These are phyloP conservation scores for Calameuta idolon DNA, from an alignment of 2,888 invertebrate species.

Conservation along the genomic window DNA sequence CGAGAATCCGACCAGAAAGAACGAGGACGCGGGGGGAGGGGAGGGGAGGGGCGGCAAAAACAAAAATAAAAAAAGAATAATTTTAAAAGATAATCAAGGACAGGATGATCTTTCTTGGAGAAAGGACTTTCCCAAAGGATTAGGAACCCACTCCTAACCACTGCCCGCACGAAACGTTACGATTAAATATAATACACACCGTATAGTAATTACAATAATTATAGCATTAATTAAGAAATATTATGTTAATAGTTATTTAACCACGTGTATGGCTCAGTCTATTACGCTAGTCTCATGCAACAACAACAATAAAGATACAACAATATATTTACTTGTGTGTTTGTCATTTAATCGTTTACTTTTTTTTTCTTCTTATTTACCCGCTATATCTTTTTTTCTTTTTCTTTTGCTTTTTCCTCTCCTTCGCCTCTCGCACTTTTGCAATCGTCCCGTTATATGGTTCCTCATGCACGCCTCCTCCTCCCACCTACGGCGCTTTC, in stretches of 20 bases:
- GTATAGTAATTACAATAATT: slow-evolving; percentile 60
- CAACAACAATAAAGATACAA: slow-evolving; percentile 63
- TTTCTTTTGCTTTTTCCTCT: no score
- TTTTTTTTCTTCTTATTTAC: slow-evolving; percentile 25
- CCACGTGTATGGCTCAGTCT: slow-evolving; percentile 62
- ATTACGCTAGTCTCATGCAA: slow-evolving; percentile 64
- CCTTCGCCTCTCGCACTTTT: slow-evolving; percentile 19
- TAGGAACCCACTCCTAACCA: slow-evolving; percentile 50
- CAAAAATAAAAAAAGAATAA: no score
- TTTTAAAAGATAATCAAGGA: no score
- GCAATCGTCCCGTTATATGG: slow-evolving; percentile 40
- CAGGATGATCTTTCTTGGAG: no score
- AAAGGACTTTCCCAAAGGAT: slow-evolving; percentile 39
- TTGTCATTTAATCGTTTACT: slow-evolving; percentile 25
- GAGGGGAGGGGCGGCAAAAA: no score
- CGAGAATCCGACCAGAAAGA: no score
- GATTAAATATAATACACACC: slow-evolving; percentile 62
- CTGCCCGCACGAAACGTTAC: slow-evolving; percentile 59
- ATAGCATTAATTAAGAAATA: slow-evolving; percentile 61
- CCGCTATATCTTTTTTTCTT: slow-evolving; percentile 27
- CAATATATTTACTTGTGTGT: slow-evolving; percentile 60
- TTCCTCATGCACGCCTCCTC: slow-evolving; percentile 31
- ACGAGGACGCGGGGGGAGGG: no score
- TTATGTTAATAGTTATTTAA: slow-evolving; percentile 60
- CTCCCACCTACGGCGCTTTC: slow-evolving; percentile 27